Conservation (phyloP, 2,797 vertebrate species). For the Orientallactaga sibirica region DNA sequence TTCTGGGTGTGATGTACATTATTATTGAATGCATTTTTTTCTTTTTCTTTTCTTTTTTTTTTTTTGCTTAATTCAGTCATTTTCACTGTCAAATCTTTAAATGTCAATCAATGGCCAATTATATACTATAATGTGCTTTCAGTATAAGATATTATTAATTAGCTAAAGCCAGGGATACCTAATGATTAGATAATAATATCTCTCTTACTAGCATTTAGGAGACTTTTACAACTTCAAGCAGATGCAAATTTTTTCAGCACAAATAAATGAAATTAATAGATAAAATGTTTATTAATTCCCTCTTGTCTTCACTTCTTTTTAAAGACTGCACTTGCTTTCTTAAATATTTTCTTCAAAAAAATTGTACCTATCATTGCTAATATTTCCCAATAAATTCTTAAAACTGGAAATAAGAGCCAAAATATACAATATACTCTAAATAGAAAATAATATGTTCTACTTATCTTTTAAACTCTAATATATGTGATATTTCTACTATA, state of each 20-base stretch:
- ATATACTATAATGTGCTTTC: slow-evolving; percentile 15
- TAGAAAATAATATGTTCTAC: background rate
- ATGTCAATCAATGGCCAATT: background rate
- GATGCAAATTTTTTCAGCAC: slow-evolving; percentile 57
- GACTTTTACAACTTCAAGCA: slow-evolving; percentile 45
- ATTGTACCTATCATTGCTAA: background rate
- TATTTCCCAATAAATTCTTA: background rate
- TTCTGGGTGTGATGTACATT: background rate
- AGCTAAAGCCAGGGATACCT: slow-evolving; percentile 39
- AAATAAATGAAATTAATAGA: slow-evolving; percentile 54
- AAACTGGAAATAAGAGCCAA: background rate
- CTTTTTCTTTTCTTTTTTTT: no score
- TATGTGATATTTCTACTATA: background rate
- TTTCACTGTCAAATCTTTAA: slow-evolving; percentile 25
- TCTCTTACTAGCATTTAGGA: slow-evolving; percentile 51
- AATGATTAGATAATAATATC: slow-evolving; percentile 60
- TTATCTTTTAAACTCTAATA: background rate
- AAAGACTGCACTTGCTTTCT: slow-evolving; percentile 27
- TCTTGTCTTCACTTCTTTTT: slow-evolving; percentile 24
- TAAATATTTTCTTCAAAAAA: slow-evolving; percentile 60
- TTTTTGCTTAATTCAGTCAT: background rate
- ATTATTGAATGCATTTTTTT: background rate
- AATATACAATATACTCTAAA: background rate
- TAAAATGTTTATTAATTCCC: slow-evolving; percentile 61
- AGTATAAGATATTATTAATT: slow-evolving; percentile 66